Evolutionary conservation across 2,113 vertebrate genomes (phyloP).

Genomic region (Hucho hucho): DNA sequence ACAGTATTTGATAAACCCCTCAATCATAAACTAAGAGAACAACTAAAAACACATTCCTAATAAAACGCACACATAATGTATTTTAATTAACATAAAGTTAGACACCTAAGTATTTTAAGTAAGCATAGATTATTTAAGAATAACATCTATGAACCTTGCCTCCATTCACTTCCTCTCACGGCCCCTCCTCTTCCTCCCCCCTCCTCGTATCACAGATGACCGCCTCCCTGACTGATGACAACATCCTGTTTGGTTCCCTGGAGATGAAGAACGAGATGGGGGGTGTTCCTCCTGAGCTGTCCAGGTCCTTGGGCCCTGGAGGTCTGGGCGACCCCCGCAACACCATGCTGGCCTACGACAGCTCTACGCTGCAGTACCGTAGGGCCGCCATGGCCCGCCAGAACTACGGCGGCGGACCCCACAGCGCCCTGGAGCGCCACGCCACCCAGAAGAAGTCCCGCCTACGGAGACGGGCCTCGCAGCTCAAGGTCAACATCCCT

Average conservation of each 20-base stretch:
- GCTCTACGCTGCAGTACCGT: constrained; percentile 94
- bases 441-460: constrained; percentile 96
- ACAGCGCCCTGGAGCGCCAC: constrained; percentile 93
- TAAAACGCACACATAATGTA: background rate
- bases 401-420: constrained; percentile 81
- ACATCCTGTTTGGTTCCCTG: constrained; percentile 93
- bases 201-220: constrained; percentile 84
- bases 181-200: constrained; percentile 51
- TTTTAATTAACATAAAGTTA: constrained; percentile 11
- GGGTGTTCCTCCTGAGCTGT: constrained; percentile 85
- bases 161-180: constrained; percentile 60
- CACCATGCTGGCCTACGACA: constrained; percentile 95
- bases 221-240: constrained; percentile 81
- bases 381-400: constrained; percentile 92
- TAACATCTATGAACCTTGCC: background rate
- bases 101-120: background rate
- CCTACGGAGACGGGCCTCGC: constrained; percentile 94
- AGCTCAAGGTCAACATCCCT: constrained; percentile 98
- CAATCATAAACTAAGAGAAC: background rate
- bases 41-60: background rate
- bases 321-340: constrained; percentile 82
- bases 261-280: constrained; percentile 99
- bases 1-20: background rate
- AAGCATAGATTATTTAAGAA: background rate
- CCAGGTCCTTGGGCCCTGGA: constrained; percentile 82